These are phyloP conservation scores for Hemitrygon akajei DNA, from an alignment of 2,797 vertebrate species.

Conservation along the genomic window DNA sequence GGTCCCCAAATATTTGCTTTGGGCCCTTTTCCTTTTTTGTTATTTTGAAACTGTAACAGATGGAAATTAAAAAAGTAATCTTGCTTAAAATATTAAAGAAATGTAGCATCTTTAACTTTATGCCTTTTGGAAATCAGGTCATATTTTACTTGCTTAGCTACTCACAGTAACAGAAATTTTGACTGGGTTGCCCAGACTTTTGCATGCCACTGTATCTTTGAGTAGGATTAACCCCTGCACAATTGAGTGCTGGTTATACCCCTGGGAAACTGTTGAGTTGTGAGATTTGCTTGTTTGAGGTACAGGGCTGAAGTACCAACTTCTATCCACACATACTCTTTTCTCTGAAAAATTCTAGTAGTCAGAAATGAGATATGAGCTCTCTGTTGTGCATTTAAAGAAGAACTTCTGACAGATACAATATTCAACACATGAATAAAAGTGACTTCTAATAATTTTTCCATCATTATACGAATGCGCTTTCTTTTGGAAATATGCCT, in stretches of 20 bases:
- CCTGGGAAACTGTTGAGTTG: not conserved
- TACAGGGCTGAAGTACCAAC: not conserved
- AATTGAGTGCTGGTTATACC: not conserved
- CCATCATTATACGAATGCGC: not conserved
- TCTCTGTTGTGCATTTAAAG: slow-evolving; percentile 6
- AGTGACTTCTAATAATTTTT: not conserved
- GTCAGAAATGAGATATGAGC: not conserved
- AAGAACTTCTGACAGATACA: not conserved
- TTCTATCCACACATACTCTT: not conserved
- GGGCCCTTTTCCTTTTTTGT: no score
- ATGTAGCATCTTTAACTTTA: no score
- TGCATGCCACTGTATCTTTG: no score
- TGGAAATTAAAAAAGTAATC: no score
- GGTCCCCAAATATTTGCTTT: no score
- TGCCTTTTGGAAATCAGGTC: no score
- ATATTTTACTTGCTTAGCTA: no score
- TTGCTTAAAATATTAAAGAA: no score
- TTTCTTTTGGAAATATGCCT: not conserved
- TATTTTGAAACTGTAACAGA: no score
- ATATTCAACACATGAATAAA: not conserved
- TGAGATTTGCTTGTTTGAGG: not conserved
- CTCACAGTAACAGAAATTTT: no score
- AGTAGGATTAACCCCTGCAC: not conserved
- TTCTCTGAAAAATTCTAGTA: not conserved
- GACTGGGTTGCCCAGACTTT: no score